Evolutionary conservation across 2,797 vertebrate species (phyloP), one percentile per base, ranked within the genome.

Genomic region (Tokudaia muenninki): DNA sequence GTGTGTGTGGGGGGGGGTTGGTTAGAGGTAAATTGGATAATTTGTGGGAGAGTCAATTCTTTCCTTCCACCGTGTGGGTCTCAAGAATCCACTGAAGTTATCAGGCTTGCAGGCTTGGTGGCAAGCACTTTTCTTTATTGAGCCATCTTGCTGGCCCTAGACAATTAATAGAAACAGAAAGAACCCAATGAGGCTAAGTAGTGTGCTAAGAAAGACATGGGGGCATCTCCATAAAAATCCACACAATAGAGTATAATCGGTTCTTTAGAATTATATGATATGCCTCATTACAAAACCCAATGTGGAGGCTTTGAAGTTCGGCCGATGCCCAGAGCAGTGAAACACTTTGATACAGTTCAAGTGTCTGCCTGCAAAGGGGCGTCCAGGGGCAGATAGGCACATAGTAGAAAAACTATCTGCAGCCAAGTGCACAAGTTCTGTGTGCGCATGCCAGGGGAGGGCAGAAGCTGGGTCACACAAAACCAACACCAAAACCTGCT

Each of bases 291-390:
- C 93, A 81, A 59, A 80, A 94, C 96, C 96, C 92, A 10, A 1
- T 29, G 57, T 61, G 0, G 83, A 57, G 75, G 17, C 97, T 98
- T 92, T 95, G 96, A 97, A 94, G 93, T 93, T 80, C 65, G 87
- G 41, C 90, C 94, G 93, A 90, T 59, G 79, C 78, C 1, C 21
- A 21, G 83, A 96, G 95, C 93, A 75, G 1, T 1, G 91, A 90
- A 90, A 84, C 84, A 91, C 94, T 97, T 96, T 96, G 97, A 97
- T 96, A 97, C 93, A 91, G 91, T 91, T 78, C 81, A 97, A 93
- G 52, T n/a, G n/a, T 93, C 97, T 97, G n/a, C 94, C 97, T 97
- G 97, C 95, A 94, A 96, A 97, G 96, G 81, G 97, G 96, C 83
- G 93, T 83, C 72, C 67, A 19, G n/a, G 82, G 61, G 44, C 47